phyloP scores from a whole-genome alignment of 2,797 vertebrate genomes.

The Sebastolobus alascanus region DNA sequence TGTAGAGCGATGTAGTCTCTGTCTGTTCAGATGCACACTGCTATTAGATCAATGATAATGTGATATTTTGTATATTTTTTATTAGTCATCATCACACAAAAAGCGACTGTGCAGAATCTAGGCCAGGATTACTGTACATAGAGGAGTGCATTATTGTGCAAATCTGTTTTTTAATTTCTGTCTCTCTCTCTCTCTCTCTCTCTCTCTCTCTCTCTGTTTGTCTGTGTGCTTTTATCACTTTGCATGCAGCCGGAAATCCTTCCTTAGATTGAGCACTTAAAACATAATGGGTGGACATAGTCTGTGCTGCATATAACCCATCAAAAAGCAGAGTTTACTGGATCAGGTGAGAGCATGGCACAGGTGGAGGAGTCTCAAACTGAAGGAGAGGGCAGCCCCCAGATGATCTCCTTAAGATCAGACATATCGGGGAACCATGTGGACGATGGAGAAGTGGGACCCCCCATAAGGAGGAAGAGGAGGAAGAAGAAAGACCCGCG shows the following conservation, averaged over 20 bases:
- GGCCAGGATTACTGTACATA: slow-evolving; percentile 43
- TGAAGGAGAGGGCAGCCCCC: slow-evolving; percentile 88
- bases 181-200: neutral
- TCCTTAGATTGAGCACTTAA: neutral
- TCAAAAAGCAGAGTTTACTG: slow-evolving; percentile 7
- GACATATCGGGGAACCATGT: slow-evolving; percentile 79
- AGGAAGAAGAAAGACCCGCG: slow-evolving; percentile 94
- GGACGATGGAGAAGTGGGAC: slow-evolving; percentile 85
- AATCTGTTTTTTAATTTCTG: slow-evolving; percentile 19
- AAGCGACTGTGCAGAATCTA: slow-evolving; percentile 38
- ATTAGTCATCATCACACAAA: slow-evolving; percentile 20
- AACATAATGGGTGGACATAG: slow-evolving; percentile 25
- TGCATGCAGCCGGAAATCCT: neutral
- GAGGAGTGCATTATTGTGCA: slow-evolving; percentile 38
- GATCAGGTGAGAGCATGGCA: slow-evolving; percentile 72
- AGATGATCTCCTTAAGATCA: slow-evolving; percentile 85
- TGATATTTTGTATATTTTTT: slow-evolving; percentile 15
- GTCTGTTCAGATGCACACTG: neutral
- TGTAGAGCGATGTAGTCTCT: neutral
- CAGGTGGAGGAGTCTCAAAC: slow-evolving; percentile 80
- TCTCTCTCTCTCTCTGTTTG: neutral
- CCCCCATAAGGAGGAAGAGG: slow-evolving; percentile 91
- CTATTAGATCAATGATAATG: slow-evolving; percentile 12
- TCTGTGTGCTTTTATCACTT: slow-evolving; percentile 6
- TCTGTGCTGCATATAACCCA: slow-evolving; percentile 11